phyloP scores from a whole-genome alignment of 2,113 vertebrate genomes.

The Syngnathus scovelli region DNA sequence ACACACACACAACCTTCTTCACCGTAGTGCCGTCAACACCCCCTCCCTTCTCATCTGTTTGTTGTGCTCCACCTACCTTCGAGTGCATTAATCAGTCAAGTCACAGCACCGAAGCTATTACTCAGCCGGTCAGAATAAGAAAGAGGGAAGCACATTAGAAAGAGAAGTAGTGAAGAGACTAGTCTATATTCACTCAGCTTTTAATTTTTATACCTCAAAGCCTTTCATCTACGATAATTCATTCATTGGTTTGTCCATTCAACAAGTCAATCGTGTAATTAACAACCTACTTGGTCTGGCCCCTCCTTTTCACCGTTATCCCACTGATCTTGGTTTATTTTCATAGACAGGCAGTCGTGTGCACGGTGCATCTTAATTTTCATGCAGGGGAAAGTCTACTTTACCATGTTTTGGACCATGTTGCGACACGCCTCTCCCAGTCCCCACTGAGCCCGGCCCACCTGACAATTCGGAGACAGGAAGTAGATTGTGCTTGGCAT shows the following conservation, averaged over 20 bases:
- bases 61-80: conserved; percentile 61
- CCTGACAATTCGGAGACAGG: too few species aligned
- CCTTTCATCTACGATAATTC: conserved; percentile 46
- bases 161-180: conserved; percentile 29
- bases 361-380: too few species aligned
- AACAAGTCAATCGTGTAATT: conserved; percentile 53
- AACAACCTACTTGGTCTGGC: conserved; percentile 35
- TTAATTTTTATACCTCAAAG: conserved; percentile 53
- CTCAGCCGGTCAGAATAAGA: conserved; percentile 61
- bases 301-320: conserved; percentile 48
- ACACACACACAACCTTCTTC: not conserved
- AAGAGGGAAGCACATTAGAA: conserved; percentile 23
- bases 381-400: too few species aligned
- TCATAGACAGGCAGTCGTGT: too few species aligned
- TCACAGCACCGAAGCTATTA: conserved; percentile 55
- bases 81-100: conserved; percentile 70
- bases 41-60: conserved; percentile 44
- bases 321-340: too few species aligned
- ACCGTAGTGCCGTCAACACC: conserved; percentile 14
- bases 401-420: too few species aligned
- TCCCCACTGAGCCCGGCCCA: too few species aligned
- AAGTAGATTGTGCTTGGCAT: too few species aligned
- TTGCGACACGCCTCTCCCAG: too few species aligned
- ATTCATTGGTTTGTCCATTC: conserved; percentile 50
- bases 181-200: conserved; percentile 54